Conservation (phyloP, 2,113 vertebrate species). For the Diadophis punctatus region DNA sequence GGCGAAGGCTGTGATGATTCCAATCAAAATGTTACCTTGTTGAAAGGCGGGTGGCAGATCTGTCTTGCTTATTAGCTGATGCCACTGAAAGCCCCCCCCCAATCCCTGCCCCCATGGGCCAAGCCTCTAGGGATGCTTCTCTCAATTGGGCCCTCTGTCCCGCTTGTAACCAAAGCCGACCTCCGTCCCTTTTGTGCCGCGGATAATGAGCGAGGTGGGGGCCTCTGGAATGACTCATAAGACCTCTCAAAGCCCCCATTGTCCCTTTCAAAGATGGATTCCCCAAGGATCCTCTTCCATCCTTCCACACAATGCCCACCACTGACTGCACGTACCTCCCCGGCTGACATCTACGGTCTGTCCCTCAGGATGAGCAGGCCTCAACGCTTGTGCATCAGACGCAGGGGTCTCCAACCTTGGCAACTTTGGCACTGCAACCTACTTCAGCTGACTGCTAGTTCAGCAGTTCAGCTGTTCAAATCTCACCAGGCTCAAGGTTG, state of each 20-base stretch:
- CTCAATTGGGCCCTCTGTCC: background rate
- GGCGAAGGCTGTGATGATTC: rapidly evolving
- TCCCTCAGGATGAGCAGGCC: background rate
- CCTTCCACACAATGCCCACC: background rate
- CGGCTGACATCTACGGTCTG: background rate
- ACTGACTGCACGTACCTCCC: background rate
- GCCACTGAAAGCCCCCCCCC: background rate
- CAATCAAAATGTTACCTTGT: background rate
- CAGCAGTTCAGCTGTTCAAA: too few relatives aligned
- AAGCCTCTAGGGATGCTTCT: background rate
- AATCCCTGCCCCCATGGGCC: background rate
- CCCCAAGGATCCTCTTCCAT: background rate
- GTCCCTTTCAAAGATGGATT: background rate
- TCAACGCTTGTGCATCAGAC: background rate
- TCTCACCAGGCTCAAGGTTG: too few relatives aligned
- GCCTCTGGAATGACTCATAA: slow-evolving; percentile 4
- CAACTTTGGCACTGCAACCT: too few relatives aligned
- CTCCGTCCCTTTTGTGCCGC: background rate
- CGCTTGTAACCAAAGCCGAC: background rate
- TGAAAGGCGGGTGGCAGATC: background rate
- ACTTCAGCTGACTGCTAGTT: too few relatives aligned
- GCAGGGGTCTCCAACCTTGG: too few relatives aligned
- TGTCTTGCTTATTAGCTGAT: background rate
- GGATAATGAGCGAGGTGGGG: background rate
- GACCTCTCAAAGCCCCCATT: slow-evolving; percentile 10